phyloP scores from a whole-genome alignment of 2,797 vertebrate genomes.

The Podarcis lilfordi region DNA sequence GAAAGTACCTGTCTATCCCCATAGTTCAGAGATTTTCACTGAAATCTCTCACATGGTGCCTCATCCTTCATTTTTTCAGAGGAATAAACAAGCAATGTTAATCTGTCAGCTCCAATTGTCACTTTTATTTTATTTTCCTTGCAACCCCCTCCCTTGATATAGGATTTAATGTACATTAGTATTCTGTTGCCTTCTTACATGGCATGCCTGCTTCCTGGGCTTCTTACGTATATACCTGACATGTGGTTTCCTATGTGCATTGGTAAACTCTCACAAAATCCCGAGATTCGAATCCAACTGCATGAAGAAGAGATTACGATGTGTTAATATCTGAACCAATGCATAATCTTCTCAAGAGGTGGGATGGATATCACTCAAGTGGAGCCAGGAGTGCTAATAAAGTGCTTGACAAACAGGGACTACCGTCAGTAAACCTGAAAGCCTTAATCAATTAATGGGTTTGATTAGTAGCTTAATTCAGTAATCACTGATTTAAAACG shows the following conservation, averaged over 20 bases:
- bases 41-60: no score
- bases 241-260: neutral
- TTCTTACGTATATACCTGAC: neutral
- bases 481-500: slow-evolving; percentile 6
- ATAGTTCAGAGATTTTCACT: no score
- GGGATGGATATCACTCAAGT: neutral
- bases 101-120: neutral
- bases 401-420: slow-evolving; percentile 3
- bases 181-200: neutral
- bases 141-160: neutral
- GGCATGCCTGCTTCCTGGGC: neutral
- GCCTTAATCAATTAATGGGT: neutral
- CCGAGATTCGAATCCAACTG: neutral
- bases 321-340: neutral
- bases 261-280: neutral
- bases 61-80: neutral
- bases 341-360: neutral
- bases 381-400: neutral
- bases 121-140: neutral
- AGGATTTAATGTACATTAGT: neutral
- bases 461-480: slow-evolving; percentile 10
- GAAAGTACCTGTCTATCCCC: neutral
- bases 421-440: slow-evolving; percentile 17
- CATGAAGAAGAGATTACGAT: neutral
- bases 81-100: neutral